Evolutionary conservation across 30 jellyfish, hydroid and myxozoan species (phyloP), one percentile per base, ranked within the genome.

Genomic region (Chrysaora quinquecirrha): DNA sequence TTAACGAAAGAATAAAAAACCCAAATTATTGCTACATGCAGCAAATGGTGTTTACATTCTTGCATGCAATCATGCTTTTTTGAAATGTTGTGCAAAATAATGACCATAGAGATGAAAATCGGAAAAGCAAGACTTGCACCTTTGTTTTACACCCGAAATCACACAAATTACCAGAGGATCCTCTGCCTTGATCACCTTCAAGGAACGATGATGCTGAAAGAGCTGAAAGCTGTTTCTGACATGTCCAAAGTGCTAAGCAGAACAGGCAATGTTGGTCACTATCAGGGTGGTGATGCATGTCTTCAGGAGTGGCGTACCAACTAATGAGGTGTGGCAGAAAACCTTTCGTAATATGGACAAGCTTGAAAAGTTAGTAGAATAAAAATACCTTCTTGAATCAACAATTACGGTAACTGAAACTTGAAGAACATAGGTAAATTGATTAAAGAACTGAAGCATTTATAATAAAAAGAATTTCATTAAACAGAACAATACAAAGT

Each of bases 41-140:
- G 12, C 77, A 64, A 29, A 64, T 64, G 76, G 48, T 31, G 2
- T 64, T 64, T 14, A 64, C 27, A 7, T 64, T 64, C 28, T 20
- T 64, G 18, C 48, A 29, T 64, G 76, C 76, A 2, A 9, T 64
- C 16, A 64, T 64, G 76, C 48, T 64, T 9, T 31, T 20, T 29
- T 48, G 76, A 23, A 64, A 2, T 19, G 76, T 47, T 2, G 48
- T 31, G 4, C 76, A 48, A 64, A 64, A 64, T 20, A 10, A 48
- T 64, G 48, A 64, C 48, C 4, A 18, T 1, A 2, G 76, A 47
- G 28, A 29, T 29, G 9, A 9, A 28, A n/a, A 19, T 48, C 10
- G 76, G 43, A 22, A 64, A 64, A 28, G 18, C 76, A 31, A 22
- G 9, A 28, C 76, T 64, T 9, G 48, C 48, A 3, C 46, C 10